Conservation (phyloP, 2,113 vertebrate genomes). For the Girardinichthys multiradiatus region DNA sequence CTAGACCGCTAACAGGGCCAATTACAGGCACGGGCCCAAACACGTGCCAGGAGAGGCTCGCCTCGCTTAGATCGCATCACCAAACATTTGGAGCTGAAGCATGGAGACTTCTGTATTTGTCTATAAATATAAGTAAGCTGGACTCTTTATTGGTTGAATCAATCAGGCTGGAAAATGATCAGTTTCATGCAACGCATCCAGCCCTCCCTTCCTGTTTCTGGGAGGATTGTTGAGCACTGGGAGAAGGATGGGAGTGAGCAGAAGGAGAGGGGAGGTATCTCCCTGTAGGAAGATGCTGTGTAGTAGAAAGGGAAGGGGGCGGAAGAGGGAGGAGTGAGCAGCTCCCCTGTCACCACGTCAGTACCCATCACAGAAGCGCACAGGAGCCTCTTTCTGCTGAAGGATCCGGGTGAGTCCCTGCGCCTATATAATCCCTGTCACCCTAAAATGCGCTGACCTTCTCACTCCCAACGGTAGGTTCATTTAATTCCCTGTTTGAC, state of each 20-base stretch:
- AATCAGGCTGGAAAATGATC: not conserved
- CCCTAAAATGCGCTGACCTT: constrained; percentile 26
- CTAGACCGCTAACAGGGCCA: constrained; percentile 28
- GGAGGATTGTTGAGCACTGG: constrained; percentile 51
- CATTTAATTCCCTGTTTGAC: not conserved
- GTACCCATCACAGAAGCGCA: constrained; percentile 49
- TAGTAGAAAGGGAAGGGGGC: constrained; percentile 47
- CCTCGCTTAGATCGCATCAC: constrained; percentile 50
- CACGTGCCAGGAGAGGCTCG: constrained; percentile 63
- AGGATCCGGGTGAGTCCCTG: constrained; percentile 61
- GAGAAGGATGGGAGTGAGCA: constrained; percentile 29
- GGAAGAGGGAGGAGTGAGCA: constrained; percentile 34
- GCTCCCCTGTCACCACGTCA: constrained; percentile 58
- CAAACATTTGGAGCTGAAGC: constrained; percentile 38
- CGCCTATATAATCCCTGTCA: constrained; percentile 21
- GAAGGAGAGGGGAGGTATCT: constrained; percentile 41
- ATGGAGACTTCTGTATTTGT: not conserved
- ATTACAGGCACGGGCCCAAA: constrained; percentile 60
- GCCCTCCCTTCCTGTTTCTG: constrained; percentile 6
- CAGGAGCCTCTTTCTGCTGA: constrained; percentile 38
- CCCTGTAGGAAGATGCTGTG: constrained; percentile 59
- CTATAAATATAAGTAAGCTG: not conserved
- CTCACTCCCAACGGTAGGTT: constrained; percentile 36
- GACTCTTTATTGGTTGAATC: not conserved
- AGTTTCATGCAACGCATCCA: not conserved